Conservation (phyloP, 1,140 invertebrate species). For the Drosophila asahinai region DNA sequence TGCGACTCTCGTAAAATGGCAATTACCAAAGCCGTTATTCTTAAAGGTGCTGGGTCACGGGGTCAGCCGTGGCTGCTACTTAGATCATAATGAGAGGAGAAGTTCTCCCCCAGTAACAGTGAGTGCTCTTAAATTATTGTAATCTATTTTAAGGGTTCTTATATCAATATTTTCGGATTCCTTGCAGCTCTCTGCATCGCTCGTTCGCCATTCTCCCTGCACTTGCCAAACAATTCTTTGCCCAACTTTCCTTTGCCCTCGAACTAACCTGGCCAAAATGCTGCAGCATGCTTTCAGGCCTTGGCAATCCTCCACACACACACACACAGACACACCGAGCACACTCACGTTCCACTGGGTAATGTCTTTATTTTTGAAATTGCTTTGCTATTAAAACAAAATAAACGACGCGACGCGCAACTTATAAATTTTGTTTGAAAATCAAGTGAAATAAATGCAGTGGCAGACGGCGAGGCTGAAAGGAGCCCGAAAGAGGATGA, state of each 20-base stretch:
- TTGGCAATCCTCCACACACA: conserved; percentile 28
- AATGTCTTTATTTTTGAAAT: conserved; percentile 59
- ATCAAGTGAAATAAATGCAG: conserved; percentile 65
- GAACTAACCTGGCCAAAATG: conserved; percentile 27
- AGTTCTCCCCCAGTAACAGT: not conserved
- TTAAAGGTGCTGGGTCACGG: conserved; percentile 17
- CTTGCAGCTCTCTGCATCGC: conserved; percentile 6
- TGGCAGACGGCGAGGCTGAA: conserved; percentile 3
- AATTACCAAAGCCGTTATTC: conserved; percentile 20
- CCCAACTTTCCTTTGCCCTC: not conserved
- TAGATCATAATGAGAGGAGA: conserved; percentile 8
- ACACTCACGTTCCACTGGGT: conserved; percentile 13
- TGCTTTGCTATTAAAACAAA: conserved; percentile 67
- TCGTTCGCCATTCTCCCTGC: not conserved
- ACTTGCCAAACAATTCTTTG: not conserved
- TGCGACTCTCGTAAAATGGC: conserved; percentile 25
- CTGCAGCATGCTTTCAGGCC: conserved; percentile 51
- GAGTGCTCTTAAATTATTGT: conserved; percentile 39
- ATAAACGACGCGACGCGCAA: conserved; percentile 64
- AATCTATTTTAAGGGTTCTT: conserved; percentile 40
- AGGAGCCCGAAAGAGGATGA: not conserved
- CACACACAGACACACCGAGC: not conserved
- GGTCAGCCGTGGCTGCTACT: conserved; percentile 7
- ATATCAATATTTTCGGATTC: conserved; percentile 35
- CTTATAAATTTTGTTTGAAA: conserved; percentile 66